Percentiles rank a stretch among this genome's conserved stretches.
Conservation (phyloP, 2,797 vertebrate genomes). For the Thripadectes ignobilis region DNA sequence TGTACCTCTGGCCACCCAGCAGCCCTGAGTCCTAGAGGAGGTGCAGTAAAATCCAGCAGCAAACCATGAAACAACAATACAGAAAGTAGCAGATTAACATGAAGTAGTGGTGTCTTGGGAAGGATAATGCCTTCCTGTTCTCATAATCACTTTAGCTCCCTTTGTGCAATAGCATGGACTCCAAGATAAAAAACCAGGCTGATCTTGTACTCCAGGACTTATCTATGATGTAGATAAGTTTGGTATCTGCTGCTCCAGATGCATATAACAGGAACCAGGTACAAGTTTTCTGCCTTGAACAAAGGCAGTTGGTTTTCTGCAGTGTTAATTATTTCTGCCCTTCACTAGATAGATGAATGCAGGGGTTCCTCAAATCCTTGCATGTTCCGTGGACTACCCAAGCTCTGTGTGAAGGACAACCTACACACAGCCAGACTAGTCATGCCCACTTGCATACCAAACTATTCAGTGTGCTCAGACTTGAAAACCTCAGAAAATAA, state of each 20-base stretch:
- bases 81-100: neutral
- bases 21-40: neutral
- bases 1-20: neutral
- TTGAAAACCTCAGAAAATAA: neutral
- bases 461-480: neutral
- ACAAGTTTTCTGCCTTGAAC: neutral
- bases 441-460: neutral
- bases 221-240: neutral
- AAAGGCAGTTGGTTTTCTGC: neutral
- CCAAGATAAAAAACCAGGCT: neutral
- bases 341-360: neutral
- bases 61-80: neutral
- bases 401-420: neutral
- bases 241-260: neutral
- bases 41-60: neutral
- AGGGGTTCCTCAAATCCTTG: neutral
- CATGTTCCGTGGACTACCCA: fast-evolving
- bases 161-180: neutral
- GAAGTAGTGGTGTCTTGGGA: neutral
- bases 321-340: neutral
- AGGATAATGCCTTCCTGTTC: neutral
- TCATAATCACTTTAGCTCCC: neutral
- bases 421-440: neutral
- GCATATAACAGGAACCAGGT: neutral
- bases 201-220: neutral